Conservation (phyloP, 2,113 vertebrate genomes). For the Peromyscus polionotus region DNA sequence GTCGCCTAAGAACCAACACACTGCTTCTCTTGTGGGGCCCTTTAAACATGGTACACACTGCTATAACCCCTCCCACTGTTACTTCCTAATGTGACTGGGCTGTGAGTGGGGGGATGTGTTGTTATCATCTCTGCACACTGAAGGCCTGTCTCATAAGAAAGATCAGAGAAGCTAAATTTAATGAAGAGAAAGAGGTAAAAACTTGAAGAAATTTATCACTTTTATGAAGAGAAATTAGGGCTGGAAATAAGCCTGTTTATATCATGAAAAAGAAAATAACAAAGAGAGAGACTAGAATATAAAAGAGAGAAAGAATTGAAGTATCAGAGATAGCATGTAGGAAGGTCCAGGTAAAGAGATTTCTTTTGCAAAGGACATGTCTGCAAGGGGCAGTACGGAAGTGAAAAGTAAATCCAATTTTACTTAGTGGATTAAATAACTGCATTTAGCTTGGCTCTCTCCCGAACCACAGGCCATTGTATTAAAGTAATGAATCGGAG, state of each 20-base stretch:
- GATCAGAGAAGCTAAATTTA: not conserved
- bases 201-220: not conserved
- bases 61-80: not conserved
- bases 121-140: not conserved
- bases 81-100: not conserved
- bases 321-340: not conserved
- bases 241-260: not conserved
- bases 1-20: not conserved
- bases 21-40: not conserved
- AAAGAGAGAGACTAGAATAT: not conserved
- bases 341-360: not conserved
- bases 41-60: not conserved
- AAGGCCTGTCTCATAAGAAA: not conserved
- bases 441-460: not conserved
- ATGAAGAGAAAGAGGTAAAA: not conserved
- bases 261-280: not conserved
- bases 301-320: not conserved
- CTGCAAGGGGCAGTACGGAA: not conserved
- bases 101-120: not conserved
- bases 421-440: not conserved
- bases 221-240: not conserved
- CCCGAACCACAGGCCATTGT: not conserved
- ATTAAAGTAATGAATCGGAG: not conserved
- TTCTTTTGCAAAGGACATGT: not conserved
- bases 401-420: not conserved